Conservation (phyloP, 1,140 invertebrate genomes). For the Cherax destructor region DNA sequence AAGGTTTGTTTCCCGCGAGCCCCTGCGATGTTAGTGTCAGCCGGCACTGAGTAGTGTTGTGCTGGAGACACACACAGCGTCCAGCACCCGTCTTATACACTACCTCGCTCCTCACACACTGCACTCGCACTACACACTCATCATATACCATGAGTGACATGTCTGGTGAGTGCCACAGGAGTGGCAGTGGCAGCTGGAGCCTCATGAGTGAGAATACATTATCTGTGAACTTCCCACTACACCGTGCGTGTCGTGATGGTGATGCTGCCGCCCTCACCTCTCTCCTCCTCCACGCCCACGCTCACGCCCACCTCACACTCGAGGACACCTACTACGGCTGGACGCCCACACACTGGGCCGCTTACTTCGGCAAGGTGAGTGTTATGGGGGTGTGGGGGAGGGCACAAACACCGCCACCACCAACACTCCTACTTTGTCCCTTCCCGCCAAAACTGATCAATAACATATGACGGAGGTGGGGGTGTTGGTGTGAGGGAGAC, state of each 20-base stretch:
- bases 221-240: constrained; percentile 46
- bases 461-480: constrained; percentile 14
- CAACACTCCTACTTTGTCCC: not conserved
- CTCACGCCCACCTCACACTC: constrained; percentile 41
- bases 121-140: not conserved
- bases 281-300: constrained; percentile 34
- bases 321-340: constrained; percentile 65
- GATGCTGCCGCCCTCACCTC: constrained; percentile 11
- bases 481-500: not conserved
- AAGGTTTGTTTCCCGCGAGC: too few species aligned
- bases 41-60: too few species aligned
- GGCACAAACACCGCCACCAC: too few species aligned
- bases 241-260: constrained; percentile 57
- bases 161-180: not conserved
- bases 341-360: constrained; percentile 57
- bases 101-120: too few species aligned
- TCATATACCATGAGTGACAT: not conserved
- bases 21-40: too few species aligned
- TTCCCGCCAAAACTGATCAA: constrained; percentile 22
- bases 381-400: too few species aligned
- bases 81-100: too few species aligned
- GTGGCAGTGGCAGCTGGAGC: constrained; percentile 38
- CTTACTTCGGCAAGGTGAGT: constrained; percentile 60
- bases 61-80: too few species aligned
- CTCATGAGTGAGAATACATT: constrained; percentile 50